Percentiles rank a stretch among this genome's conserved stretches.
These are phyloP conservation scores for Abrostola tripartita DNA, from an alignment of 2,888 invertebrate species.

Conservation along the genomic window DNA sequence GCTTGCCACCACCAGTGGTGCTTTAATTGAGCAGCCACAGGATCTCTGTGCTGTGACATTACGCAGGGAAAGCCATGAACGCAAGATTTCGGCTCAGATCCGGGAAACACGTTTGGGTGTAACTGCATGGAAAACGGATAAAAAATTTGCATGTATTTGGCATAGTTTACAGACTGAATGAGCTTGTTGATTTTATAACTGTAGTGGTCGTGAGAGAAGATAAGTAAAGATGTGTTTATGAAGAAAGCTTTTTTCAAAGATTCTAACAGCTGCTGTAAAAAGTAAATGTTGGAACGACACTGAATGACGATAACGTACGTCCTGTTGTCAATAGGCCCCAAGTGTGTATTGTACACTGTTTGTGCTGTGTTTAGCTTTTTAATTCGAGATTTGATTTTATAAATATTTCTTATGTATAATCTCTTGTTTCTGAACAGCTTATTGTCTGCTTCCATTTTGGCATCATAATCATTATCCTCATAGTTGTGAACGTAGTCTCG, in stretches of 20 bases:
- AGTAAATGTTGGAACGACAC: slow-evolving; percentile 58
- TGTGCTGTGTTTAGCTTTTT: slow-evolving; percentile 57
- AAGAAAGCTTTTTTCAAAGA: slow-evolving; percentile 57
- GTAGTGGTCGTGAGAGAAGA: slow-evolving; percentile 62
- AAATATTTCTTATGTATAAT: slow-evolving; percentile 24
- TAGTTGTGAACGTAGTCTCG: slow-evolving; percentile 39
- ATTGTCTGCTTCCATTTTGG: background rate
- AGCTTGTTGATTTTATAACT: slow-evolving; percentile 54
- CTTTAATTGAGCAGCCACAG: slow-evolving; percentile 61
- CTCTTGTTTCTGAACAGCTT: slow-evolving; percentile 6
- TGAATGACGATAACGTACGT: slow-evolving; percentile 63
- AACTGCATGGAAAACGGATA: slow-evolving; percentile 67
- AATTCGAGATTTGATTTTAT: slow-evolving; percentile 49
- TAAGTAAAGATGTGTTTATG: slow-evolving; percentile 60
- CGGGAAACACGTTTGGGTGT: slow-evolving; percentile 67
- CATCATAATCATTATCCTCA: slow-evolving; percentile 19
- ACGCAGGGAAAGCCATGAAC: slow-evolving; percentile 52
- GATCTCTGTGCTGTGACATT: slow-evolving; percentile 44
- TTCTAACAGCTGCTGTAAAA: slow-evolving; percentile 57
- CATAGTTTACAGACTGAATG: slow-evolving; percentile 47
- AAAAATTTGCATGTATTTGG: slow-evolving; percentile 55
- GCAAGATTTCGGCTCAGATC: slow-evolving; percentile 60
- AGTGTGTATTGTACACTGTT: slow-evolving; percentile 45
- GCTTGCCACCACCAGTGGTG: slow-evolving; percentile 74
- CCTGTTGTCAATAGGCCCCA: slow-evolving; percentile 30